phyloP scores from a whole-genome alignment of 2,888 invertebrate species.

The Ornithoptera priamus region DNA sequence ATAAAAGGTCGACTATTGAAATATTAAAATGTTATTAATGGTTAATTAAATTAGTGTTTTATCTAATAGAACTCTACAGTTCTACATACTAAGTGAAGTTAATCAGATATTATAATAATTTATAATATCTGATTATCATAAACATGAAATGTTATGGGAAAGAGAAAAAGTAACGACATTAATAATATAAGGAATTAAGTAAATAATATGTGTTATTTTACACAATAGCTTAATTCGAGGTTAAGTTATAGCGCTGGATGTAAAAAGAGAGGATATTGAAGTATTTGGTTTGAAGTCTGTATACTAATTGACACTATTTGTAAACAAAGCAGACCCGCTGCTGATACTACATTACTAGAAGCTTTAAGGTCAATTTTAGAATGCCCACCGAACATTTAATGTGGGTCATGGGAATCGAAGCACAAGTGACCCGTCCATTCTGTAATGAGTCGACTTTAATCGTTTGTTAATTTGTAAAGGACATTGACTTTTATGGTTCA shows the following conservation, averaged over 20 bases:
- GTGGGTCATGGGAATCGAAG: slow-evolving; percentile 63
- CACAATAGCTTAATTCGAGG: neutral
- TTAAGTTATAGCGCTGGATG: neutral
- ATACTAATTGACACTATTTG: slow-evolving; percentile 3
- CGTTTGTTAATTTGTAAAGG: slow-evolving; percentile 44
- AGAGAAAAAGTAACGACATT: too few species aligned
- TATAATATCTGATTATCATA: too few species aligned
- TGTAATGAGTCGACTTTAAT: slow-evolving; percentile 54
- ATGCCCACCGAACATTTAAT: slow-evolving; percentile 40
- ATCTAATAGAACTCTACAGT: too few species aligned
- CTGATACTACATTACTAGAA: slow-evolving; percentile 9
- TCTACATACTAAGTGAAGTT: too few species aligned
- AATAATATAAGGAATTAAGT: too few species aligned
- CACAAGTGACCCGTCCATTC: slow-evolving; percentile 54
- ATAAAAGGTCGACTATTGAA: too few species aligned
- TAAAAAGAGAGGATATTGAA: neutral
- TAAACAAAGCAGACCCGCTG: slow-evolving; percentile 18
- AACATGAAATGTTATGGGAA: too few species aligned
- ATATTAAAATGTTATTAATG: too few species aligned
- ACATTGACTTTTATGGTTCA: slow-evolving; percentile 51
- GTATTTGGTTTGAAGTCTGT: neutral
- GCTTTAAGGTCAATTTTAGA: slow-evolving; percentile 29
- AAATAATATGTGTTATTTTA: too few species aligned
- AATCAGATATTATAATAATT: too few species aligned
- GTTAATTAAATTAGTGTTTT: too few species aligned